Base-by-base conservation (phyloP, 1,140 invertebrate species). In the Magallana gigas region DNA sequence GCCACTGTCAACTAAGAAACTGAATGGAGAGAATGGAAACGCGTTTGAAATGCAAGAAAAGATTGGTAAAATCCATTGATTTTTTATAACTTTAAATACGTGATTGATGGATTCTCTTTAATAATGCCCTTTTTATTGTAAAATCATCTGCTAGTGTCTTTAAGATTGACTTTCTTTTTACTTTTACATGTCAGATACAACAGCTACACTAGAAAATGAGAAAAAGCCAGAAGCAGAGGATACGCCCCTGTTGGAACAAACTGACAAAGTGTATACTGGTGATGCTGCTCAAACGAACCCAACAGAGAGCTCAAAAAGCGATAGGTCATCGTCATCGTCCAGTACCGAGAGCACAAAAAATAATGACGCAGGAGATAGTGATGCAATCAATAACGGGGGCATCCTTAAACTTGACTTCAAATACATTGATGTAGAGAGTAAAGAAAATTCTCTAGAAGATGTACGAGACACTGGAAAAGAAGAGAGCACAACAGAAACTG, bases 341-440 rank as follows among this genome's bases (percentile, higher is more conserved):
- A 12, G 8, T 29, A 18, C 6, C 8, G 68, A 76, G 23, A 76
- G 23, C 68, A 76, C 68, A 12, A 76, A 68, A 8, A 68, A 0
- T 8, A 23, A 76, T 48, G 68, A 76, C 23, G 14, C 12, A 2
- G 36, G 23, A 12, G 68, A 3, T 12, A 36, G 18, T 29, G 23
- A 76, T 29, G 29, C 23, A 4, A 12, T 29, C 14, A 76, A 18
- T 29, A 76, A 76, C 29, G 68, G 9, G 12, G 14, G 23, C 9
- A 12, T 23, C 23, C 68, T 29, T 76, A 36, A 76, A 76, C 23
- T 18, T 76, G 68, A 76, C 12, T 76, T 76, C 18, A 76, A 76
- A 76, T 76, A 76, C 23, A 76, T 76, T 76, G 68, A 76, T 11
- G 68, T 76, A 9, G 68, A 76, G 36, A 76, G 68, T 29, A 76